Evolutionary conservation across 2,113 vertebrate genomes (phyloP), one percentile per base, ranked within the genome.

Genomic region (Poecile atricapillus): DNA sequence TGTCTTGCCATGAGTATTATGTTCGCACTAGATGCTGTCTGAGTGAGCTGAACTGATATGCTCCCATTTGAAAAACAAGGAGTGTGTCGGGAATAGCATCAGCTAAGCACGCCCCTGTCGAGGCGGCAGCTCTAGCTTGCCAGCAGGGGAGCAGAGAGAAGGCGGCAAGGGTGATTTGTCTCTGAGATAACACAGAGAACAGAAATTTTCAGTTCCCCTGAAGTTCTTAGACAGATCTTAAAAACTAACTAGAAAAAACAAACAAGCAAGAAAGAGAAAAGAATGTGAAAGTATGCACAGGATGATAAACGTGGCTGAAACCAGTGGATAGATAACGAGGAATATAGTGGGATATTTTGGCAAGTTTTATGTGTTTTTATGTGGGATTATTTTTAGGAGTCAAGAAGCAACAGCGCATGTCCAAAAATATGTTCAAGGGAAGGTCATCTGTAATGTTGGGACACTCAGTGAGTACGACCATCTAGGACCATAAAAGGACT

Each of bases 131-230:
- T 56, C 58, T 37, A 41, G 35, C 35, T 49, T 63, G 31, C 21
- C 21, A 60, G 70, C 27, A 63, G 1, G 1, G 30, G 11, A 70
- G n/a, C 13, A 33, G 37, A 59, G 5, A 13, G 33, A 39, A 37
- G 5, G 22, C 0, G 1, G 43, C 0, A 1, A 56, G 58, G 6
- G 17, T 17, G 5, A 31, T 35, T 56, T 4, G 7, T 5, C 22
- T 22, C 53, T 44, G 35, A 30, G 16, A 30, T 25, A 67, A 43
- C 35, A 41, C 3, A 76, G 20, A n/a, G 10, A 58, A 58, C 5
- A 35, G 25, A 68, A 44, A 50, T 14, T 35, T 59, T 41, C 68
- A 53, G 58, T 73, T 58, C 24, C 37, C 21, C 33, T 44, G 5
- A 59, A 50, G 25, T 15, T 59, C 25, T 37, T 52, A 68, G 22